Evolutionary conservation across 2,888 invertebrate genomes (phyloP).

Genomic region (Gandaritis pyraliata): DNA sequence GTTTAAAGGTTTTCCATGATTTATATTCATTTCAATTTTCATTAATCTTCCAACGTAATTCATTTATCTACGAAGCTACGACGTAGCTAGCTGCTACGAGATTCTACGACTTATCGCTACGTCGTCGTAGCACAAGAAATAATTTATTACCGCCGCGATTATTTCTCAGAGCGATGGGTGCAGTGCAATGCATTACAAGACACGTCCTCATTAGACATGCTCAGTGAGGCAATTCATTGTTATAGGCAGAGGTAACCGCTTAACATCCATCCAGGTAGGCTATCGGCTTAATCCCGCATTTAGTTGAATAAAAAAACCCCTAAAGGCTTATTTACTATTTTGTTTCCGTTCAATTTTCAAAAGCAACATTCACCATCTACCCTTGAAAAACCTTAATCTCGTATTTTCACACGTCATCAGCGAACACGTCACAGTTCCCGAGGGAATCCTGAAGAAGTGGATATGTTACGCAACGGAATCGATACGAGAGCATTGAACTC

Average conservation of each 20-base stretch:
- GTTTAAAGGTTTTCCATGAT: background rate
- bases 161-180: no score
- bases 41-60: background rate
- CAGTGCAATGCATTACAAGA: no score
- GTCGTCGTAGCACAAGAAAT: background rate
- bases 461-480: conserved; percentile 30
- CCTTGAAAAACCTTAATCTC: background rate
- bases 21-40: background rate
- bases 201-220: no score
- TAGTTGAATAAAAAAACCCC: no score
- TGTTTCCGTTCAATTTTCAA: no score
- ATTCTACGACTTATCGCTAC: conserved; percentile 4
- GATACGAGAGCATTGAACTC: conserved; percentile 29
- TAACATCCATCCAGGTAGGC: no score
- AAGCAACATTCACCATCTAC: background rate
- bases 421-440: background rate
- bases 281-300: no score
- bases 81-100: conserved; percentile 16
- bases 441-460: conserved; percentile 3
- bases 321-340: no score
- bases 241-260: no score
- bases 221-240: no score
- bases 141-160: background rate
- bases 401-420: conserved; percentile 5
- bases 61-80: conserved; percentile 13